Conservation (phyloP, 2,797 vertebrate species). For the Podargus strigoides region DNA sequence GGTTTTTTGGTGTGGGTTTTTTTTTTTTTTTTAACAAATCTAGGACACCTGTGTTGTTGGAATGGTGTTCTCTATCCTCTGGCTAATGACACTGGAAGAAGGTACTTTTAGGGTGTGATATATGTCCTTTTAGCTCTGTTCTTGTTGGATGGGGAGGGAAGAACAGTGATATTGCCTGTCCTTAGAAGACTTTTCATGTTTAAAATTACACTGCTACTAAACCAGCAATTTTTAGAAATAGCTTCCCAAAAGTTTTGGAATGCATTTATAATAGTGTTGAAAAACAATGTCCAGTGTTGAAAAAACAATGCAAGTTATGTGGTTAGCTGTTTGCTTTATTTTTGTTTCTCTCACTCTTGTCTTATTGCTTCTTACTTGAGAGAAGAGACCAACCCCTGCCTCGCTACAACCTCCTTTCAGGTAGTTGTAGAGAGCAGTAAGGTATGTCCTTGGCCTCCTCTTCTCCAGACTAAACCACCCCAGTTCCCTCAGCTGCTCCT, state of each 20-base stretch:
- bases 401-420: no score
- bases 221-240: not conserved
- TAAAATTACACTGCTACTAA: not conserved
- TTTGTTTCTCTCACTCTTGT: not conserved
- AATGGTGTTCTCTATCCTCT: not conserved
- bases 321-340: not conserved
- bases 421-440: no score
- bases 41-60: not conserved
- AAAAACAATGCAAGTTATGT: rapidly evolving
- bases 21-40: not conserved
- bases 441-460: no score
- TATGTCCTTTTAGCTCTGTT: not conserved
- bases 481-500: not conserved
- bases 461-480: no score
- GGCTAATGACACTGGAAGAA: not conserved
- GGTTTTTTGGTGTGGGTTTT: no score
- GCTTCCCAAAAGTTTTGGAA: not conserved
- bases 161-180: not conserved
- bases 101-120: not conserved
- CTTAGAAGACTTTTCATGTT: not conserved
- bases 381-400: no score
- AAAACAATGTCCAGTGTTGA: not conserved
- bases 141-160: not conserved
- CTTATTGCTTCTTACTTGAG: no score
- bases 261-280: not conserved